Evolutionary conservation across 2,888 invertebrate species (phyloP), one percentile per base, ranked within the genome.

Genomic region (Nineta flava): DNA sequence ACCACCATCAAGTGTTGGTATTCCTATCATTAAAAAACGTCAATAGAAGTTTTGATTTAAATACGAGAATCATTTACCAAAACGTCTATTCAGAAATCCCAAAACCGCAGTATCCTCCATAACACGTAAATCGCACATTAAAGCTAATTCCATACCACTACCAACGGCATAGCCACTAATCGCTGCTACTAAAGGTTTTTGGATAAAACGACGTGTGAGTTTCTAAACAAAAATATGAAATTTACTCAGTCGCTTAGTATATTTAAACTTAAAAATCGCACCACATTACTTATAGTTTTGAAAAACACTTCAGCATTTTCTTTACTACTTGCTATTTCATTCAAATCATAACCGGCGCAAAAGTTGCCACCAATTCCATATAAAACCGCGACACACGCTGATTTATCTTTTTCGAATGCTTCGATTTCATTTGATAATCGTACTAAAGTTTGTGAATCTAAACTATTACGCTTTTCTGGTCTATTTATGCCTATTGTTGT

Each of bases 301-400:
- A 66, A 53, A 17, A 66, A 56, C 26, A 50, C 53, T 32, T 53
- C 48, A 34, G 55, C 51, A 35, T 53, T 52, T 34, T 60, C 54
- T 48, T 60, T 60, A 26, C 56, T 50, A 48, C 57, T 40, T 55
- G 77, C 68, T 49, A 94, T 69, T 61, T 92, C 87, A 48, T 81
- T 72, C 48, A 95, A 73, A 66, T 96, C 94, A 63, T 83, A 88
- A 0, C 96, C 96, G 2, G 94, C 80, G 65, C 92, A 94, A 66
- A 97, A 96, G 50, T 83, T 86, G 0, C 94, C 94, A n/a, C 94
- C 93, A 59, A 80, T 77, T 7, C 96, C 96, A 64, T 92, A 78
- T 2, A 97, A 68, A 2, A 97, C 81, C 7, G 84, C 85, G 4
- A 84, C 83, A 53, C 72, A 68, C 0, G 83, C 71, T 0, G 73